Percentiles rank a stretch among this genome's conserved stretches.
These are phyloP conservation scores for Amblyopsis hoosieri DNA, from an alignment of 2,797 vertebrate genomes.

Conservation along the genomic window DNA sequence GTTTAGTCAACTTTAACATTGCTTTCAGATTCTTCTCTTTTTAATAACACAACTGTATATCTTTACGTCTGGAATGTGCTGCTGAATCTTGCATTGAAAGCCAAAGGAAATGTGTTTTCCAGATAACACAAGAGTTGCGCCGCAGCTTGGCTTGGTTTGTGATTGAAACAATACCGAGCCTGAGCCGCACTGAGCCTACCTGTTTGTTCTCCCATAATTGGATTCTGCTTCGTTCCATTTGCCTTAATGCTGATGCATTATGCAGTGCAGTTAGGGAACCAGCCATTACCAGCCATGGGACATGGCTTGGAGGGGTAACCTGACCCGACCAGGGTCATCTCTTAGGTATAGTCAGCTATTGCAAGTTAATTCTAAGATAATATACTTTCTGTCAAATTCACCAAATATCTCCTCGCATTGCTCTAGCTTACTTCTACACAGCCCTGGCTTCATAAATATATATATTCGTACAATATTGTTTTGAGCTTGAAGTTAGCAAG, in stretches of 20 bases:
- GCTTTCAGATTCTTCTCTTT: conserved; percentile 35
- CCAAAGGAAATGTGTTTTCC: conserved; percentile 71
- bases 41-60: conserved; percentile 35
- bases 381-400: too few species aligned
- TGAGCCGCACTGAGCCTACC: conserved; percentile 75
- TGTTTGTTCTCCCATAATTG: conserved; percentile 78
- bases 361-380: too few species aligned
- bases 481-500: too few species aligned
- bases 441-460: too few species aligned
- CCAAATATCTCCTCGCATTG: too few species aligned
- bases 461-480: too few species aligned
- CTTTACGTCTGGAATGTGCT: conserved; percentile 37
- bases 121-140: conserved; percentile 70
- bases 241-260: conserved; percentile 78
- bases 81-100: conserved; percentile 48
- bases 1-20: conserved; percentile 31
- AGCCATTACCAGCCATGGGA: conserved; percentile 67
- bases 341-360: too few species aligned
- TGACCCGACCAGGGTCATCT: conserved; percentile 29
- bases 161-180: conserved; percentile 75
- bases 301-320: conserved; percentile 62
- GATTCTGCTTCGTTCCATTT: conserved; percentile 79
- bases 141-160: conserved; percentile 59
- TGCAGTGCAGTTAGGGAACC: conserved; percentile 67
- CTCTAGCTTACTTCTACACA: too few species aligned